Conservation (phyloP, 2,888 invertebrate genomes). For the Dastarcus helophoroides region DNA sequence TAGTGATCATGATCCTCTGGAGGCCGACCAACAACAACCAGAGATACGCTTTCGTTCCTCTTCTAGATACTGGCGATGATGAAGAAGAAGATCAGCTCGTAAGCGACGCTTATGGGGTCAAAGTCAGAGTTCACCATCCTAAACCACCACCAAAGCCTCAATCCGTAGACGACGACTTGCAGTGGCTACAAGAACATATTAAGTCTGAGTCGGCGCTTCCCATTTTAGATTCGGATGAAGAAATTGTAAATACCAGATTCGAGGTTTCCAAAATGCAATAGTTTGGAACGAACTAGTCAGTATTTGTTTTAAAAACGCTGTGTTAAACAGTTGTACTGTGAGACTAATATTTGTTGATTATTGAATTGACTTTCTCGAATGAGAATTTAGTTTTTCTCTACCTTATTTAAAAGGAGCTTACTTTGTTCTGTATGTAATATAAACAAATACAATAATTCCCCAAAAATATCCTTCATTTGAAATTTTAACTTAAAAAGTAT, state of each 20-base stretch:
- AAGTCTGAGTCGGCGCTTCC: constrained; percentile 58
- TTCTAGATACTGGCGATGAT: constrained; percentile 70
- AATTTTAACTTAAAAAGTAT: too few species aligned
- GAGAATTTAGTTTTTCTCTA: too few species aligned
- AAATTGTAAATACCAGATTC: constrained; percentile 73
- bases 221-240: constrained; percentile 68
- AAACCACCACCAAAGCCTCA: constrained; percentile 37
- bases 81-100: constrained; percentile 79
- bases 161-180: constrained; percentile 62
- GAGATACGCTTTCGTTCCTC: constrained; percentile 85
- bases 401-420: too few species aligned
- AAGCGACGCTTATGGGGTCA: constrained; percentile 76
- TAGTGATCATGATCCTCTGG: constrained; percentile 92
- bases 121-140: constrained; percentile 46
- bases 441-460: too few species aligned
- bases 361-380: too few species aligned
- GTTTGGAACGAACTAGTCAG: too few species aligned
- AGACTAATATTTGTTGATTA: too few species aligned
- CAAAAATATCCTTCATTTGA: too few species aligned
- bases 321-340: too few species aligned
- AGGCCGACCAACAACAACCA: constrained; percentile 93
- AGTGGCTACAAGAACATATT: constrained; percentile 93
- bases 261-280: constrained; percentile 84
- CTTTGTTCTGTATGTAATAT: too few species aligned
- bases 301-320: too few species aligned